Percentiles rank a stretch among this genome's conserved stretches.
These are phyloP conservation scores for Eupithecia tripunctaria DNA, from an alignment of 2,888 invertebrate genomes.

Conservation along the genomic window DNA sequence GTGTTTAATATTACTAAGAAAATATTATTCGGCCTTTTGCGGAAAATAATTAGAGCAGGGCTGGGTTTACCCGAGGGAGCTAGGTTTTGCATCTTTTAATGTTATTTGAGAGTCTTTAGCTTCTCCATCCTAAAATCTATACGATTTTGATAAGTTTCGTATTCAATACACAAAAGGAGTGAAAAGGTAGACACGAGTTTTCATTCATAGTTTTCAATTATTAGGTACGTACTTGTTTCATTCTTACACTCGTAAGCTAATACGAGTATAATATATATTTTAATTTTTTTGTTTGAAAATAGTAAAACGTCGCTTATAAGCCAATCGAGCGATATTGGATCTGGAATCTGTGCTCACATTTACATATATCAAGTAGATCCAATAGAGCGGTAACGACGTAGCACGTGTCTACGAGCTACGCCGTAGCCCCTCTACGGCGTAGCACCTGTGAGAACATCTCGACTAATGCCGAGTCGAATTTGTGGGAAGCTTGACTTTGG, in stretches of 20 bases:
- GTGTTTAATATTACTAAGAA: neutral
- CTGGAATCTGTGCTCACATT: conserved; percentile 20
- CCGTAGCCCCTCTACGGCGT: conserved; percentile 27
- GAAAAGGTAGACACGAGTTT: neutral
- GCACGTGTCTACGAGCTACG: conserved; percentile 39
- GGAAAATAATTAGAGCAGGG: neutral
- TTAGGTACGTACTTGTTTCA: neutral
- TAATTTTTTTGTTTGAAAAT: neutral
- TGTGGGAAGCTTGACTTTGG: neutral
- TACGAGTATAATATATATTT: neutral
- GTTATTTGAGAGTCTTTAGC: neutral
- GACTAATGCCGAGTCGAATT: neutral
- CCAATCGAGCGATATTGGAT: conserved; percentile 17
- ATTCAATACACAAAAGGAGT: neutral
- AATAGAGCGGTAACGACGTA: conserved; percentile 33
- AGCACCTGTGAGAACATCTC: conserved; percentile 21
- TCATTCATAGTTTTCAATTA: neutral
- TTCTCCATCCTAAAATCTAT: neutral
- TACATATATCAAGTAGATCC: conserved; percentile 30
- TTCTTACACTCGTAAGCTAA: neutral
- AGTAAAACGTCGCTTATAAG: neutral
- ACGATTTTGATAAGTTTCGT: neutral
- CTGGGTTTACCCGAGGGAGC: neutral
- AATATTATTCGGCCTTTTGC: neutral
- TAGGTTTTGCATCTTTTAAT: neutral